phyloP scores from a whole-genome alignment of 2,113 vertebrate species.

The Castor canadensis region DNA sequence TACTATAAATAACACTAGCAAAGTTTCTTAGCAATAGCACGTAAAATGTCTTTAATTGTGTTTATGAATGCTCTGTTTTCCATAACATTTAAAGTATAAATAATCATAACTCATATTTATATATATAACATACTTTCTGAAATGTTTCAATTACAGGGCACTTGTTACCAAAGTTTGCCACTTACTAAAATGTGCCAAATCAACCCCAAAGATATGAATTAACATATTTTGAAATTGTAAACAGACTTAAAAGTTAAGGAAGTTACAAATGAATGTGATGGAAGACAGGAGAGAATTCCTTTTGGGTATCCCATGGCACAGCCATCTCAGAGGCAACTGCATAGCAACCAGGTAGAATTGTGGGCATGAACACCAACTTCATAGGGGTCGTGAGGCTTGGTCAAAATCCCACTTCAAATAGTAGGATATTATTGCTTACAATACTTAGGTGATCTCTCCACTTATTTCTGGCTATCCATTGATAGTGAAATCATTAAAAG shows the following conservation, averaged over 20 bases:
- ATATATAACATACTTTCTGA: neutral
- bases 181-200: too few relatives aligned
- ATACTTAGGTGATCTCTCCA: rapidly evolving
- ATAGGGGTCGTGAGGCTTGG: neutral
- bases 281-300: neutral
- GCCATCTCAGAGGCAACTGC: neutral
- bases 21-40: neutral
- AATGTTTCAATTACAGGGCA: neutral
- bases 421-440: rapidly evolving
- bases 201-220: neutral
- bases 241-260: neutral
- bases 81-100: neutral
- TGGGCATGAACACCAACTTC: neutral
- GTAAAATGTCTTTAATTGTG: neutral
- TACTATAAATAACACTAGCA: neutral
- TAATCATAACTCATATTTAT: neutral
- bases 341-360: neutral
- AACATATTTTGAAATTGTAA: neutral
- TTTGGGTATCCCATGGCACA: too few relatives aligned
- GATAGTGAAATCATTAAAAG: rapidly evolving
- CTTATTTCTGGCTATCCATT: too few relatives aligned
- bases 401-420: too few relatives aligned
- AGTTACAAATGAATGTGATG: too few relatives aligned
- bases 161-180: neutral
- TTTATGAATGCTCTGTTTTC: neutral